These are phyloP conservation scores for Carduelis carduelis DNA, from an alignment of 2,797 vertebrate genomes.

Conservation along the genomic window DNA sequence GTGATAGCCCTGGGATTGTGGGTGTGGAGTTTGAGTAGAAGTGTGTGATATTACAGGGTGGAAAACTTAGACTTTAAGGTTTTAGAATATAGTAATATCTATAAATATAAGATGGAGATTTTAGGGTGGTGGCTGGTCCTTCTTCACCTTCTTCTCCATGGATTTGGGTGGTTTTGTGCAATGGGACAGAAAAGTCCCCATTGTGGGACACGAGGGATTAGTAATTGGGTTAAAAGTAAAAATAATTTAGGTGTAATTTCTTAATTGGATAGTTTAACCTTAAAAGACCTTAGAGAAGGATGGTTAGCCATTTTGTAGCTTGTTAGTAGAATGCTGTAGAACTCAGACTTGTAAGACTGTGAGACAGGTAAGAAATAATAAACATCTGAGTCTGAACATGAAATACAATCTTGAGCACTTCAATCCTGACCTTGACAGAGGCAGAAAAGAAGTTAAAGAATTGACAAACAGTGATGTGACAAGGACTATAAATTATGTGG, in stretches of 20 bases:
- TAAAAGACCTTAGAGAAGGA: background rate
- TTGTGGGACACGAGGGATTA: rapidly evolving
- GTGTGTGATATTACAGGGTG: background rate
- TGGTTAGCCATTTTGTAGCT: background rate
- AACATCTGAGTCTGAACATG: background rate
- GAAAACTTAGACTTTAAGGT: background rate
- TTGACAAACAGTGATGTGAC: background rate
- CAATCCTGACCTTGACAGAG: background rate
- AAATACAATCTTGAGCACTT: background rate
- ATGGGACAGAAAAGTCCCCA: background rate
- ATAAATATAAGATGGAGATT: background rate
- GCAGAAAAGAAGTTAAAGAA: background rate
- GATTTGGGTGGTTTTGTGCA: background rate
- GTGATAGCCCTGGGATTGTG: background rate
- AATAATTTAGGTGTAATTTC: background rate
- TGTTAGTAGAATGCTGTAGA: background rate
- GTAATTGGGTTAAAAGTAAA: background rate
- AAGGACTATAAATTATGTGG: background rate
- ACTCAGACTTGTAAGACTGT: background rate
- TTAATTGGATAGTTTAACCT: background rate
- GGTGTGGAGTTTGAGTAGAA: background rate
- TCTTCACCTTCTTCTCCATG: background rate
- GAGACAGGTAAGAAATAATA: background rate
- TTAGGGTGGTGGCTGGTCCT: background rate
- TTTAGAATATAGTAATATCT: background rate